Base-by-base conservation (phyloP, 2,888 invertebrate genomes). In the Colletes collaris region DNA sequence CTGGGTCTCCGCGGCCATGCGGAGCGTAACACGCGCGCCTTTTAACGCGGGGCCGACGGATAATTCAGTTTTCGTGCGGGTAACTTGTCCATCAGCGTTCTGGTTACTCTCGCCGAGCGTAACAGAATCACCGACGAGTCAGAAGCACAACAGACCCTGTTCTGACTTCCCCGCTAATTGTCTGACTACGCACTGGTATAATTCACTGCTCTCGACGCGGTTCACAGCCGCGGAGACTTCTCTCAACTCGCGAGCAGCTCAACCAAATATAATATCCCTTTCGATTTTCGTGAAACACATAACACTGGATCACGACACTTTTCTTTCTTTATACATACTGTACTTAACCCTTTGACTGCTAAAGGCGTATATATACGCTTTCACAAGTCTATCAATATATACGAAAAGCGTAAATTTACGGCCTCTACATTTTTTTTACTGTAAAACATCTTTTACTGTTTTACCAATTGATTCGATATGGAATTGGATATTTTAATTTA, bases 71-170 rank as follows among this genome's bases (percentile, higher is more conserved):
- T 74, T 59, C 59, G 64, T 62, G 35, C 67, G 67, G 66, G 53
- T 27, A 76, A 83, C 77, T 83, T 69, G 79, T 77, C 76, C 76
- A 67, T 85, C 81, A 66, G 60, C 65, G 65, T 68, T 63, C 55
- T 55, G 58, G 35, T 68, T 56, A 53, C 63, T 67, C 46, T 44
- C 62, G 1, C 13, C 27, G 49, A 13, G 62, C 44, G 53, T 73
- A 75, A 65, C 70, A 46, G 56, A 69, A 69, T 72, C 65, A 60
- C 37, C 35, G n/a, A 27, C 46, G 13, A 58, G 66, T 52, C 52
- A 5, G n/a, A 50, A 16, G 40, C 44, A 73, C 79, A 70, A 56
- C 65, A 46, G 59, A 50, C 69, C 19, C 40, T 40, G 56, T 53
- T 44, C 64, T 50, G 37, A 60, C 76, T 70, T 69, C 60, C 46